Evolutionary conservation across 2,888 invertebrate species (phyloP), one percentile per base, ranked within the genome.

Genomic region (Ceratothoa steindachneri): DNA sequence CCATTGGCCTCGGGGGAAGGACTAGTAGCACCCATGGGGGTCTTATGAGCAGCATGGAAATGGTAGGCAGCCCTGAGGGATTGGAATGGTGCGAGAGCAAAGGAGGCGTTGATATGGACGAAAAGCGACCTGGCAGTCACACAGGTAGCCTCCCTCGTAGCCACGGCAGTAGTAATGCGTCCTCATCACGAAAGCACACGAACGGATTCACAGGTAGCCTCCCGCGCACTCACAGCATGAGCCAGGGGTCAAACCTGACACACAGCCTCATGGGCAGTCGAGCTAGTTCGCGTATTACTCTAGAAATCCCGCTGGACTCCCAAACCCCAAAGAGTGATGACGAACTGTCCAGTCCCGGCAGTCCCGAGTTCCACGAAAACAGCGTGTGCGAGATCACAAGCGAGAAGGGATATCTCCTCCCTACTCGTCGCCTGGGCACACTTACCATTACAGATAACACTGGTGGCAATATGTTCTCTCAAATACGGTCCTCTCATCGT

Each of bases 131-230:
- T 19, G 73, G 73, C 52, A 77, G 75, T 55, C 72, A 73, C 51
- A 71, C 71, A 9, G 75, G 78, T 28, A 78, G 78, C 31, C 73
- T 78, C 22, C 78, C 78, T 12, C 75, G 78, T 31, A 78, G 78
- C 30, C 78, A 78, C 60, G 78, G 78, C n/a, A 75, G 71, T 52
- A 70, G 66, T 22, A n/a, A n/a, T n/a, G n/a, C n/a, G n/a, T n/a
- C n/a, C n/a, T 71, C 75, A 15, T 68, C 72, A 7, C 70, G 31
- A 55, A 66, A 65, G 29, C 75, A 75, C 19, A 75, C 71, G 27
- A 78, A 78, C 67, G 78, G 78, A n/a, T 78, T 75, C 53, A 78
- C 78, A 30, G 78, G 78, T 19, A 78, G 78, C 28, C 72, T 78
- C 15, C 78, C 78, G 30, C 73, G 78, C n/a, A 75, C 78, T 64